Evolutionary conservation across 2,888 invertebrate species (phyloP), one percentile per base, ranked within the genome.

Genomic region (Melipona beecheii): DNA sequence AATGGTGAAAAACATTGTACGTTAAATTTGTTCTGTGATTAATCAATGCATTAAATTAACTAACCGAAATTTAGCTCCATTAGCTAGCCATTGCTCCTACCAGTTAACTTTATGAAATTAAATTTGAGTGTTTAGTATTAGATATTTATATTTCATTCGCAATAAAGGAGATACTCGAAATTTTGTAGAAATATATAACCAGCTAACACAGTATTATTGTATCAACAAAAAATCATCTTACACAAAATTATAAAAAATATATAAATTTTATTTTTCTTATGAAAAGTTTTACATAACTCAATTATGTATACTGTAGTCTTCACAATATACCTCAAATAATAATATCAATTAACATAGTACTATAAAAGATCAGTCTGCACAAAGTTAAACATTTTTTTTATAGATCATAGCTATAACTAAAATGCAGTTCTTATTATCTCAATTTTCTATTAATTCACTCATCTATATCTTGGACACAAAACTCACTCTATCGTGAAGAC

Each of bases 361-460:
- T 43, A 43, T 43, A 43, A 43, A 43, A 43, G 43, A 43, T 43
- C 43, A 43, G 43, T 36, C 36, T 43, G 43, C 43, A 43, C 43
- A 43, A 43, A 43, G 43, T 43, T 43, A 43, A 43, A 43, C 43
- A 43, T 9, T 31, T 43, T 43, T 43, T 43, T 43, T n/a, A 56
- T 56, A 56, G 56, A n/a, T 56, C n/a, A 56, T n/a, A 56, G n/a
- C 56, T 56, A n/a, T 56, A n/a, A 56, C 56, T 56, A n/a, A 56
- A 56, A 56, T 43, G 11, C 56, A 15, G 56, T n/a, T n/a, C 56
- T 56, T 56, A 56, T 56, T n/a, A 5, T 15, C n/a, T 56, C 5
- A 56, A 5, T 13, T n/a, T 56, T 56, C 56, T n/a, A 56, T n/a
- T 43, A 9, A 9, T 43, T 56, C 13, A n/a, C n/a, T 13, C n/a